These are phyloP conservation scores for Choloepus didactylus DNA, from an alignment of 2,797 vertebrate genomes.

Conservation along the genomic window DNA sequence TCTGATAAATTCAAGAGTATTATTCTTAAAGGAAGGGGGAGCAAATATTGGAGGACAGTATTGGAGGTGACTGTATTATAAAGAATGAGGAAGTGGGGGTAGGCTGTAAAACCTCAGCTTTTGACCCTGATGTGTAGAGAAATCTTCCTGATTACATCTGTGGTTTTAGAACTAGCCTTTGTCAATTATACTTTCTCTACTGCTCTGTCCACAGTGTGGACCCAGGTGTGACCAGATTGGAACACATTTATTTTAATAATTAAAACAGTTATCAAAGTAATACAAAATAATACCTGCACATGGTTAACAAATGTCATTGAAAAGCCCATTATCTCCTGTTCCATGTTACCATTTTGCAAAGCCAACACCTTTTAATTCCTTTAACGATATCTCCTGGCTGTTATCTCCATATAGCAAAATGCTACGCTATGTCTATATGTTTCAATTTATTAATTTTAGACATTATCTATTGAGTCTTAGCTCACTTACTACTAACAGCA, in stretches of 20 bases:
- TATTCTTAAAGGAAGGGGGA: background rate
- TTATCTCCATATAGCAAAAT: background rate
- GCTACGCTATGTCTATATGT: background rate
- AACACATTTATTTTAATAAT: conserved; percentile 15
- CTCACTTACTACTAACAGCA: background rate
- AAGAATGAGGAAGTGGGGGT: background rate
- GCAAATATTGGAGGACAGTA: too few species aligned
- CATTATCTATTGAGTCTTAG: background rate
- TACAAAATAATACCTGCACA: background rate
- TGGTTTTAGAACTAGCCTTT: background rate
- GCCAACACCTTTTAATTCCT: background rate
- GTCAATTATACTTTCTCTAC: background rate
- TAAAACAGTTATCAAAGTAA: background rate
- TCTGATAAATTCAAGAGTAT: background rate
- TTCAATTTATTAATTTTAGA: background rate
- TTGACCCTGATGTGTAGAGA: background rate
- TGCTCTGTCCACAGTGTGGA: background rate
- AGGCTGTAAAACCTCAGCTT: background rate
- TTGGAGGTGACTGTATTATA: background rate
- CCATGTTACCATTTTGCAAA: background rate
- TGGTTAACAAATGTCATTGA: background rate
- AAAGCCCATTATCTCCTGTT: background rate
- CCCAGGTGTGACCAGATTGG: background rate
- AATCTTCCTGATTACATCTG: background rate
- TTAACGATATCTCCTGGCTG: background rate